Evolutionary conservation across 2,113 vertebrate genomes (phyloP), one percentile per base, ranked within the genome.

Genomic region (Pelvicachromis taeniatus): DNA sequence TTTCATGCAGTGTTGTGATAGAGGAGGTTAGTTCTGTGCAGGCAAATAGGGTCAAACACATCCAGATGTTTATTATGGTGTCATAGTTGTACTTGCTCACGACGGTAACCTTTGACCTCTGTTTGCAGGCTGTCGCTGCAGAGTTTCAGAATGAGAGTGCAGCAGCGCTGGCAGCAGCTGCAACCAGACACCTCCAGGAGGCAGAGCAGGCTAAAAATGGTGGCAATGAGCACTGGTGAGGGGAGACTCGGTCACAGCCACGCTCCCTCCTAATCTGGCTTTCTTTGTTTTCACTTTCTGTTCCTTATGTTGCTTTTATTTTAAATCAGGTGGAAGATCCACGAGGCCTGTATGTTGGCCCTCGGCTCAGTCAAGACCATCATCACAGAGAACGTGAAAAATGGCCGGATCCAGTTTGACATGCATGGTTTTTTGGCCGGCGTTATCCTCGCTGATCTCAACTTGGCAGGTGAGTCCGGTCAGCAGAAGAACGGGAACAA

Each of bases 71-170:
- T 29, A 9, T 63, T 42, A 2, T 38, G 4, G 31, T 73, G 55
- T 63, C n/a, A 40, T 26, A 23, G 26, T 42, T 23, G 2, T 23
- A 52, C 31, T 78, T 52, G 38, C 50, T 42, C 40, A 0, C 48
- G 55, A 52, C 14, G 11, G 7, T 81, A 0, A 82, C n/a, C 56
- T 31, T 53, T 85, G 61, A 84, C 58, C 63, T 68, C 58, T 48
- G 3, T 19, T 23, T 75, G 13, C 91, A 99, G 99, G 98, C 98
- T 9, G 97, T 99, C 78, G 98, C 97, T 89, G 97, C 97, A 77
- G 99, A 99, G 94, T 99, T 99, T 95, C 98, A 99, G 95, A 99
- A 98, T 0, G 99, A 99, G 93, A 99, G 99, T 10, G 98, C 98
- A 8, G 97, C 96, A 4, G 99, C 99, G 23, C 92, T 99, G 93